Evolutionary conservation across 2,888 invertebrate genomes (phyloP), one percentile per base, ranked within the genome.

Genomic region (Acrobasis consociella): DNA sequence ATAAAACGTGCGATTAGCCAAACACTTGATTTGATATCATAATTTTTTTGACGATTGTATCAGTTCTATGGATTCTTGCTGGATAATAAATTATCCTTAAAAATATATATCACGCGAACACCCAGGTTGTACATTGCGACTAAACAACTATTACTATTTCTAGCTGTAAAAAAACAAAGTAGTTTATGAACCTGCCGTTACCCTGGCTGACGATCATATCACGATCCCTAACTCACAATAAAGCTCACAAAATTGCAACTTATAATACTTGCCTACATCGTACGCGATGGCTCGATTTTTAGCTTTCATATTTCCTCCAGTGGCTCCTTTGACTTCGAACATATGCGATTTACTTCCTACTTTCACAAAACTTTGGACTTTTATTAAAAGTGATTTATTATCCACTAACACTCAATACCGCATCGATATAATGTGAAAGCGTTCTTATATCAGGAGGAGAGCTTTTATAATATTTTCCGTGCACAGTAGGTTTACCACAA

Each of bases 391-490:
- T 75, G 74, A 77, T 76, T 71, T 73, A 77, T 76, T 64, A 68
- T 63, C 61, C 66, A 69, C 63, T 62, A 39, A 38, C 38, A 60
- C 64, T 68, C 60, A 60, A 60, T 64, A 62, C 64, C 64, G 65
- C 70, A 74, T 74, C 69, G 72, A 76, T 71, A 72, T 72, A 72
- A 71, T 75, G 69, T 67, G 62, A 60, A 56, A 71, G 72, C 67
- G 74, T 74, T 77, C 67, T 67, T 66, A 69, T 69, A 69, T 71
- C 65, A 64, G 60, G 66, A 68, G 71, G 60, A 69, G 72, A 72
- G 67, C 66, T 65, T 70, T 69, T 64, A 68, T 69, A 69, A 69
- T 78, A 77, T 77, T 81, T 75, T 72, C 73, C 76, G 72, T 74
- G 75, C 72, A 74, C 70, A 75, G 68, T 72, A 67, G n/a, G n/a